These are phyloP conservation scores for Rhombomys opimus DNA, from an alignment of 2,113 vertebrate genomes.

Conservation along the genomic window DNA sequence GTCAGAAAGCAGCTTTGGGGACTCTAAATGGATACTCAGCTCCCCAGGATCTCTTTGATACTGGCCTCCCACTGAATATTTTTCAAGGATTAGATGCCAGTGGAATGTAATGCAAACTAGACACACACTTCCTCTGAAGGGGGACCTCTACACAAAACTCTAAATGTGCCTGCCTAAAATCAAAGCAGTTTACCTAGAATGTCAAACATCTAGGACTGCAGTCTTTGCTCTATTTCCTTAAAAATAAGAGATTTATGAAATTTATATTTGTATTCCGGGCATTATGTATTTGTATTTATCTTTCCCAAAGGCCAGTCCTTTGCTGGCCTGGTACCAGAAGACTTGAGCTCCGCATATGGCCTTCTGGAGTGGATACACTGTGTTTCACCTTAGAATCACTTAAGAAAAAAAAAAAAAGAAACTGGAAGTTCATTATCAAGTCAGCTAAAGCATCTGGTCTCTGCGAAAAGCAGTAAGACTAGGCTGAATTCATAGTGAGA, in stretches of 20 bases:
- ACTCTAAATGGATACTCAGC: neutral
- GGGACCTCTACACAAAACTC: conserved; percentile 11
- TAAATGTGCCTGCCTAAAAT: conserved; percentile 32
- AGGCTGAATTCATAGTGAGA: neutral
- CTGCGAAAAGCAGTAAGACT: neutral
- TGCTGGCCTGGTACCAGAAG: too few species aligned
- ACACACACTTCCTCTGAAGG: conserved; percentile 15
- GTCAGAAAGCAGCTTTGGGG: conserved; percentile 28
- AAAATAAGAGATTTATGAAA: conserved; percentile 17
- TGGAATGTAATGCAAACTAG: neutral
- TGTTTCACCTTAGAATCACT: neutral
- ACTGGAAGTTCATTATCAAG: neutral
- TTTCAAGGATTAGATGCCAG: neutral
- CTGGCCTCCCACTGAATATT: neutral
- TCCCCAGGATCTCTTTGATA: neutral
- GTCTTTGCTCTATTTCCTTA: conserved; percentile 35
- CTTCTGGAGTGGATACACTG: neutral
- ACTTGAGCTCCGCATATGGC: neutral
- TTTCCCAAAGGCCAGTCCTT: conserved; percentile 11
- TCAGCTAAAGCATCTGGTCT: neutral
- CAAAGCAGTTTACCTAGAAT: conserved; percentile 71
- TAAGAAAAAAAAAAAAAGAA: neutral
- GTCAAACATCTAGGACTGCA: neutral
- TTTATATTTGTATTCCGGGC: conserved; percentile 16
- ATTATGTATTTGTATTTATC: neutral